phyloP scores from a whole-genome alignment of 2,888 invertebrate genomes.

The Netelia melanura region DNA sequence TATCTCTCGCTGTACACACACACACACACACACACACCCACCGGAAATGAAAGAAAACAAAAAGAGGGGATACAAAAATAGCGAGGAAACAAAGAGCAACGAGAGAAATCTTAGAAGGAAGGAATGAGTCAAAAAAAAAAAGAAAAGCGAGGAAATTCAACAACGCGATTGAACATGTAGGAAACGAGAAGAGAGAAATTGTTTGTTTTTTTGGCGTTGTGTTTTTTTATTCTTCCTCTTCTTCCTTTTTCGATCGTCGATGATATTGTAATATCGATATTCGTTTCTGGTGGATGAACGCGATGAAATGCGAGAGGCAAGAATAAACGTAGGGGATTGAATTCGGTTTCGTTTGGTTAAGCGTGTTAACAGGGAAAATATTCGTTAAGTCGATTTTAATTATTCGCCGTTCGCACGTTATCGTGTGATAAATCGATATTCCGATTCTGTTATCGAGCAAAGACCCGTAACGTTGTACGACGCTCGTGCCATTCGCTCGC shows the following conservation, averaged over 20 bases:
- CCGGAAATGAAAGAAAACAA: constrained; percentile 28
- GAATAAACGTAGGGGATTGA: constrained; percentile 24
- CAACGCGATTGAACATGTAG: constrained; percentile 12
- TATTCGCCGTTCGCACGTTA: not conserved
- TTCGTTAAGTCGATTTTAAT: not conserved
- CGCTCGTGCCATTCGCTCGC: not conserved
- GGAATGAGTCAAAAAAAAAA: constrained; percentile 8
- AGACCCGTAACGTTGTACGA: not conserved
- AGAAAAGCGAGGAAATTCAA: constrained; percentile 18
- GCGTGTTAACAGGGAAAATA: constrained; percentile 10
- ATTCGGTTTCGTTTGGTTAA: constrained; percentile 39
- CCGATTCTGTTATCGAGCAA: not conserved
- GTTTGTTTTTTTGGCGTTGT: not conserved
- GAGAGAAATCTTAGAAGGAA: not conserved
- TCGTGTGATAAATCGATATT: not conserved
- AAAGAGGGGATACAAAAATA: not conserved
- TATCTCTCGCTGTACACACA: constrained; percentile 45
- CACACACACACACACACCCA: constrained; percentile 11
- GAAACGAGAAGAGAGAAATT: constrained; percentile 15
- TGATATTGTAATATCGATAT: constrained; percentile 36
- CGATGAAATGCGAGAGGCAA: not conserved
- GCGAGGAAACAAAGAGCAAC: constrained; percentile 6
- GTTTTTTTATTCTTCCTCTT: no score
- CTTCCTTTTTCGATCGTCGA: not conserved
- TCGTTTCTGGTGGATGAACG: not conserved